Base-by-base conservation (phyloP, 2,113 vertebrate genomes). In the Phodopus roborovskii region DNA sequence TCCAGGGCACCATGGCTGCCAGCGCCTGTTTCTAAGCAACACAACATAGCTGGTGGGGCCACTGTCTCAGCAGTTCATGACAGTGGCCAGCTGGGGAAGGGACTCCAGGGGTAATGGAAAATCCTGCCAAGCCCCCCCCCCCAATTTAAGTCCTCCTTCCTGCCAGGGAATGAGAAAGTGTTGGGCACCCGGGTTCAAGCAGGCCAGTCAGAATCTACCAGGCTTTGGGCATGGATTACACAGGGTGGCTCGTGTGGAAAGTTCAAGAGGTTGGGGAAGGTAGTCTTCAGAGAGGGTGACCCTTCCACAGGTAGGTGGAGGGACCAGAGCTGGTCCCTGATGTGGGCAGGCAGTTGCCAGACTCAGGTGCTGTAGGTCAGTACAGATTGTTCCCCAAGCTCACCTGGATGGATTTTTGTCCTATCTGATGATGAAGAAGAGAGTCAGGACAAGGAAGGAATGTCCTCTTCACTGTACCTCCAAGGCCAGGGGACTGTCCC, bases 281-380 rank as follows among this genome's bases (percentile, higher is more conserved):
- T 7, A n/a, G 36, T 48, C 50, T 58, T 39, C 56, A n/a, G 6
- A 68, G 74, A 26, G 33, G 0, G 39, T 45, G 91, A 73, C 30
- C 26, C 48, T 86, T 20, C 22, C 68, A 56, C 66, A 56, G 84
- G n/a, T 2, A 24, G 74, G 4, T 17, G 1, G 5, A 24, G 26
- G 22, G 45, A 7, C 36, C 28, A 39, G 58, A 77, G 10, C 11
- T 17, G 16, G 56, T n/a, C n/a, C n/a, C n/a, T 74, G 39, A 24
- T 3, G n/a, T 0, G 42, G 42, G 1, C 6, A 24, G 17, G 39
- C 58, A 13, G 71, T 20, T 22, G 11, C 53, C 0, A 16, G 20
- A 26, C 53, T 1, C 53, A 0, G 8, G 60, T 20, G 26, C 26
- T 20, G 16, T 10, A 7, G 45, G 26, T 87, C 24, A 12, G 24